phyloP scores from a whole-genome alignment of 1,140 invertebrate genomes.

The Caenorhabditis latens region DNA sequence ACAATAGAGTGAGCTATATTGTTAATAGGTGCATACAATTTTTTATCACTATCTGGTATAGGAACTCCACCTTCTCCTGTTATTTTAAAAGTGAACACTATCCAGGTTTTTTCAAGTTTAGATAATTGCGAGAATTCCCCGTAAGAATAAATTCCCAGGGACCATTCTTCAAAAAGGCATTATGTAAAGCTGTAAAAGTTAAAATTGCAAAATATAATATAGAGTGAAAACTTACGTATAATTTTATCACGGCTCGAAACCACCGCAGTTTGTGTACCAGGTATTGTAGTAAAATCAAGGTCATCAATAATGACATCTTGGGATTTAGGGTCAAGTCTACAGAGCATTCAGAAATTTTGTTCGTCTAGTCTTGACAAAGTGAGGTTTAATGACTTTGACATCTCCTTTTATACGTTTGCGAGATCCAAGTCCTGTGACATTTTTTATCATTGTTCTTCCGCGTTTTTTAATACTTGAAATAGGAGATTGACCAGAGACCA shows the following conservation, averaged over 20 bases:
- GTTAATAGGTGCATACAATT: neutral
- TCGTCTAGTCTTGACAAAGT: neutral
- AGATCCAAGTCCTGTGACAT: neutral
- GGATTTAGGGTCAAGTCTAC: neutral
- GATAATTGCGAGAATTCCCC: neutral
- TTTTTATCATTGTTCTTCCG: neutral
- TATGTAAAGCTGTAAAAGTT: neutral
- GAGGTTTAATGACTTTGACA: neutral
- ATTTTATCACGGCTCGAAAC: neutral
- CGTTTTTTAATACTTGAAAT: neutral
- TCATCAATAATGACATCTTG: conserved; percentile 9
- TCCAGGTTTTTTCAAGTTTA: conserved; percentile 5
- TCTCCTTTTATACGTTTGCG: neutral
- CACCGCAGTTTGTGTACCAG: neutral
- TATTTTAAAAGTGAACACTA: neutral
- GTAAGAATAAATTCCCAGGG: neutral
- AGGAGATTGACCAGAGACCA: neutral
- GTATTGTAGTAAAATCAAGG: neutral
- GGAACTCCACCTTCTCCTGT: neutral
- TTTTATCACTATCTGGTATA: neutral
- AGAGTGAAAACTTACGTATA: neutral
- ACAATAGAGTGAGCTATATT: neutral
- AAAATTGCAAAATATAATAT: neutral
- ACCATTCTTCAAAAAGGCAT: neutral
- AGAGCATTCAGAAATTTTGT: neutral